Percentiles rank a stretch among this genome's conserved stretches.
Conservation (phyloP, 30 jellyfish, hydroid and myxozoan genomes). For the Aurelia sp. region DNA sequence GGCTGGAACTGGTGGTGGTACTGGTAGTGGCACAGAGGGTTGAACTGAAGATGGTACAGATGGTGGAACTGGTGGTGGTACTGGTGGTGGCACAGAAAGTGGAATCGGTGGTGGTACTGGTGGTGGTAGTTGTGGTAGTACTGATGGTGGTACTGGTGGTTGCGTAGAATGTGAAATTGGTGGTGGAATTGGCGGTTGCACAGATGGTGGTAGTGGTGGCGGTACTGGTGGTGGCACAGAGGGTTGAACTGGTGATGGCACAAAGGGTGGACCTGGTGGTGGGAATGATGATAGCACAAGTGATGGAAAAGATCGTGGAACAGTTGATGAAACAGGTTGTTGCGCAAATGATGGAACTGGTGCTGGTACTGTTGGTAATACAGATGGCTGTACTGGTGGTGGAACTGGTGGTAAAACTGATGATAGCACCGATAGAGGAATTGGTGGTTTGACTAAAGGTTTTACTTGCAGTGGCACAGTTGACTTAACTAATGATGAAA, state of each 20-base stretch:
- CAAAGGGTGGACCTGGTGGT: constrained; percentile 35
- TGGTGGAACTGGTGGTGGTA: constrained; percentile 55
- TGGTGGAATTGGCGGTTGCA: constrained; percentile 24
- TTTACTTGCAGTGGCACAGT: too few relatives aligned
- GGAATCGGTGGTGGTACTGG: constrained; percentile 41
- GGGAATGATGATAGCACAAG: constrained; percentile 21
- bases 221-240: not conserved
- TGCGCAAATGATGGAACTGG: constrained; percentile 17
- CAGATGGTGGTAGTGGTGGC: not conserved
- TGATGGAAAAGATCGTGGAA: constrained; percentile 52
- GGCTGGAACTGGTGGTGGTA: constrained; percentile 32
- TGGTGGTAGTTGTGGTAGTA: constrained; percentile 37
- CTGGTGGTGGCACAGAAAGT: constrained; percentile 52
- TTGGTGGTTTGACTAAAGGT: too few relatives aligned
- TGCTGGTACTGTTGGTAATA: constrained; percentile 43
- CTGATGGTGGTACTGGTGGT: constrained; percentile 16
- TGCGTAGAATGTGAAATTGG: constrained; percentile 40
- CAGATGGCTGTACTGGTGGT: constrained; percentile 51
- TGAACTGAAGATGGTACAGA: constrained; percentile 47
- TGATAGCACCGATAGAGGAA: too few relatives aligned
- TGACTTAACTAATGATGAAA: constrained; percentile 42
- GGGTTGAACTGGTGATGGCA: constrained; percentile 32
- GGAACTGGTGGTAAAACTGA: constrained; percentile 55
- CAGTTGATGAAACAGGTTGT: constrained; percentile 46
- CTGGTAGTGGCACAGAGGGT: constrained; percentile 43